These are phyloP conservation scores for Phocides pigmalion DNA, from an alignment of 1,140 invertebrate species.

Conservation along the genomic window DNA sequence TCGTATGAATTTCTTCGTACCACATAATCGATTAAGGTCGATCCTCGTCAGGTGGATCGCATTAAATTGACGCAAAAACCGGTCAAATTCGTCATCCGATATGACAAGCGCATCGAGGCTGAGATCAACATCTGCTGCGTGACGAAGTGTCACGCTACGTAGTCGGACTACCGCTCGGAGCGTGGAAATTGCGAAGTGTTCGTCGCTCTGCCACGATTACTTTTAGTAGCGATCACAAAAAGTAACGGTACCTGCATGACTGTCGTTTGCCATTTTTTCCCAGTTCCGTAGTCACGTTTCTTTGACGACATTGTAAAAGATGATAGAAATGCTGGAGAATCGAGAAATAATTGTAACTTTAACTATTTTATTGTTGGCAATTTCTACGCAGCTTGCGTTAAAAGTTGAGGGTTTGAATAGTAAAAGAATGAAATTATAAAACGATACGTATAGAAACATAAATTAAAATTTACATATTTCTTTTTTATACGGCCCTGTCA, in stretches of 20 bases:
- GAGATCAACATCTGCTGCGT: slow-evolving; percentile 39
- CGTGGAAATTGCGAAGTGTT: slow-evolving; percentile 60
- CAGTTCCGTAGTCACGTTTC: slow-evolving; percentile 24
- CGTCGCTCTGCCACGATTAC: slow-evolving; percentile 35
- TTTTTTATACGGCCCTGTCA: slow-evolving; percentile 19
- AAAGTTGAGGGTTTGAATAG: not conserved
- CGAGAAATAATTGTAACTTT: slow-evolving; percentile 12
- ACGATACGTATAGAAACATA: not conserved
- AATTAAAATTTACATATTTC: not conserved
- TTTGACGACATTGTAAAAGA: slow-evolving; percentile 9
- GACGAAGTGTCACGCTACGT: slow-evolving; percentile 49
- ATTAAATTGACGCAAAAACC: slow-evolving; percentile 43
- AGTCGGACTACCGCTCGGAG: slow-evolving; percentile 38
- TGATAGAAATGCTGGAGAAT: slow-evolving; percentile 2
- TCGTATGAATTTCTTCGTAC: slow-evolving; percentile 33
- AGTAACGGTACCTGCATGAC: slow-evolving; percentile 47
- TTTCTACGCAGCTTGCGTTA: not conserved
- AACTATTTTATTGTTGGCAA: not conserved
- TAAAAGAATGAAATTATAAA: not conserved
- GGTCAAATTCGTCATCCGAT: slow-evolving; percentile 45
- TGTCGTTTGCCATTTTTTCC: slow-evolving; percentile 39
- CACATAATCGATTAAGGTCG: slow-evolving; percentile 53
- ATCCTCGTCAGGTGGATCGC: slow-evolving; percentile 28
- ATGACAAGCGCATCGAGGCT: slow-evolving; percentile 48
- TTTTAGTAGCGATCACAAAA: slow-evolving; percentile 44